Conservation (phyloP, 2,888 invertebrate genomes). For the Arctia plantaginis region DNA sequence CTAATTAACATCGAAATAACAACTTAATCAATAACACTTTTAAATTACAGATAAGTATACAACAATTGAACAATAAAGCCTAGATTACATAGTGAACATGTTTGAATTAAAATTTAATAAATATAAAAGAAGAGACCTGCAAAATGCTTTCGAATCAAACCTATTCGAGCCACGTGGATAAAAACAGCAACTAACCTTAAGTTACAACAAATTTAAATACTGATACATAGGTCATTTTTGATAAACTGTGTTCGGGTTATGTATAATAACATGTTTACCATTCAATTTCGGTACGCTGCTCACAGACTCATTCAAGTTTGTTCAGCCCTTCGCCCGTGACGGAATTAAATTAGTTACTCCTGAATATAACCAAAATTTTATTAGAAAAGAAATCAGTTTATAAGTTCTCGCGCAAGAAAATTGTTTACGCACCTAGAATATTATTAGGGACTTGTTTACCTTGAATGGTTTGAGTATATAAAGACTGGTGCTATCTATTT, state of each 20-base stretch:
- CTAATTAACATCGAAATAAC: background rate
- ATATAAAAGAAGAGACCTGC: background rate
- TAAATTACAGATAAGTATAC: background rate
- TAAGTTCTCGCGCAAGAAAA: slow-evolving; percentile 41
- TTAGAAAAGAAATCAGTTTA: slow-evolving; percentile 32
- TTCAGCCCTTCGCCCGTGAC: slow-evolving; percentile 29
- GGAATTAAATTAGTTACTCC: slow-evolving; percentile 31
- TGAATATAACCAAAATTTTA: slow-evolving; percentile 47
- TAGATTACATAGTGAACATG: background rate
- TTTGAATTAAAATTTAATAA: background rate
- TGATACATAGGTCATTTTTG: slow-evolving; percentile 50
- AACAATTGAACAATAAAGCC: background rate
- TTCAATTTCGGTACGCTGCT: slow-evolving; percentile 50
- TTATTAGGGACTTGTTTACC: slow-evolving; percentile 46
- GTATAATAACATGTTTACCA: slow-evolving; percentile 69
- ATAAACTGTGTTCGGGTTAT: slow-evolving; percentile 66
- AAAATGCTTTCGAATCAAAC: slow-evolving; percentile 3
- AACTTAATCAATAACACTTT: background rate
- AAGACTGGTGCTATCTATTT: slow-evolving; percentile 48
- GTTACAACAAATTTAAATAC: slow-evolving; percentile 34
- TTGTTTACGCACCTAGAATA: slow-evolving; percentile 48
- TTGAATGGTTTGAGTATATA: slow-evolving; percentile 48
- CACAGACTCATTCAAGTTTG: slow-evolving; percentile 54
- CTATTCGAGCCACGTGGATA: slow-evolving; percentile 23
- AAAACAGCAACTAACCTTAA: slow-evolving; percentile 32